Evolutionary conservation across 2,888 invertebrate species (phyloP).

Genomic region (Diarsia brunnea): DNA sequence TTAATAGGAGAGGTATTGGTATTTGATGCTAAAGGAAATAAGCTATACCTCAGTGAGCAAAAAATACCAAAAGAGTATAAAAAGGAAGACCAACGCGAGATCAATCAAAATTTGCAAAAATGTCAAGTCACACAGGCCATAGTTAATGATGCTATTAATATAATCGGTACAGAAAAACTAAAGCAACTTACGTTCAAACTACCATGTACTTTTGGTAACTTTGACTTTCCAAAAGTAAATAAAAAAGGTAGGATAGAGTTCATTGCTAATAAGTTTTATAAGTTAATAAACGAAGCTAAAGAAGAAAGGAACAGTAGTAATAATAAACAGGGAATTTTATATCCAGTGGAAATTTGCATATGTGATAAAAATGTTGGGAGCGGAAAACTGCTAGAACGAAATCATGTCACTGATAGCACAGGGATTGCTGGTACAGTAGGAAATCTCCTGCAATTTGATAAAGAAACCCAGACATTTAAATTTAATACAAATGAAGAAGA

Average conservation of each 20-base stretch:
- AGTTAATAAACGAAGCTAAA: slow-evolving; percentile 51
- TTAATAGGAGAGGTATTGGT: slow-evolving; percentile 67
- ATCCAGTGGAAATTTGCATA: slow-evolving; percentile 58
- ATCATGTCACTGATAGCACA: slow-evolving; percentile 64
- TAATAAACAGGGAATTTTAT: slow-evolving; percentile 26
- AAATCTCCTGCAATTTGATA: slow-evolving; percentile 67
- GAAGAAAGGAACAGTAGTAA: slow-evolving; percentile 26
- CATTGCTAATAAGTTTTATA: slow-evolving; percentile 53
- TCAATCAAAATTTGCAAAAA: slow-evolving; percentile 60
- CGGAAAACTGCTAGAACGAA: slow-evolving; percentile 60
- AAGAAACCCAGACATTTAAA: slow-evolving; percentile 57
- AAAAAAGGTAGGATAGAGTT: slow-evolving; percentile 46
- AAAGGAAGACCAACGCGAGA: slow-evolving; percentile 48
- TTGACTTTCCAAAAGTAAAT: slow-evolving; percentile 63
- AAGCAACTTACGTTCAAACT: slow-evolving; percentile 62
- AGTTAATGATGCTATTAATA: slow-evolving; percentile 62
- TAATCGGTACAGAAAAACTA: slow-evolving; percentile 59
- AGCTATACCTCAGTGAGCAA: slow-evolving; percentile 46
- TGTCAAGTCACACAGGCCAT: slow-evolving; percentile 58
- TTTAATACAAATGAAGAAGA: slow-evolving; percentile 62
- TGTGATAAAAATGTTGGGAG: slow-evolving; percentile 63
- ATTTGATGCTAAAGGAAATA: slow-evolving; percentile 58
- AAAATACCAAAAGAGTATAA: slow-evolving; percentile 62
- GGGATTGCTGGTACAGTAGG: slow-evolving; percentile 74
- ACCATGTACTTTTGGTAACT: slow-evolving; percentile 70